Evolutionary conservation across 2,113 vertebrate species (phyloP).

Genomic region (Symphodus melops): DNA sequence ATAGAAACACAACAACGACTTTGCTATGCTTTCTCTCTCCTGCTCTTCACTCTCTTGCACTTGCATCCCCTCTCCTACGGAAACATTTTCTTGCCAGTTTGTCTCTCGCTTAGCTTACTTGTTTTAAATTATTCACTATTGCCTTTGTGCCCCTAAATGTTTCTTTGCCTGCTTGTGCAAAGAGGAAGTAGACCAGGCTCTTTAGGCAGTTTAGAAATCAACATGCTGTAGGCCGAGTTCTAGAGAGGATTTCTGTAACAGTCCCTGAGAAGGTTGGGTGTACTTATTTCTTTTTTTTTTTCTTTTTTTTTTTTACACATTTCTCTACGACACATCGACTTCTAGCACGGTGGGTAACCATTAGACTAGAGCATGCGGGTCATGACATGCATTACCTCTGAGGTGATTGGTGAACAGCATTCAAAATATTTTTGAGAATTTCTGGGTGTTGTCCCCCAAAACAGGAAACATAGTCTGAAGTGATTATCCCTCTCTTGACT

Average conservation of each 20-base stretch:
- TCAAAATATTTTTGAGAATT: conserved; percentile 60
- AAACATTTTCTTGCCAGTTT: conserved; percentile 64
- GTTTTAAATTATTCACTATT: conserved; percentile 74
- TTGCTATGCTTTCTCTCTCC: conserved; percentile 46
- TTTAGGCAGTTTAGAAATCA: conserved; percentile 64
- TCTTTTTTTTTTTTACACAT: conserved; percentile 54
- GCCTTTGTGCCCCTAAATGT: conserved; percentile 69
- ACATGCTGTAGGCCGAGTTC: conserved; percentile 73
- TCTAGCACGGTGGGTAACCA: conserved; percentile 77
- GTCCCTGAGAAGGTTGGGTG: conserved; percentile 82
- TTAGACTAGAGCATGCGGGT: conserved; percentile 80
- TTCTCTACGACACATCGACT: conserved; percentile 79
- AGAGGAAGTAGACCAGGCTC: conserved; percentile 73
- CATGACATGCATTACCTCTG: conserved; percentile 79
- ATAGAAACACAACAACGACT: conserved; percentile 56
- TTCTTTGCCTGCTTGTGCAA: conserved; percentile 76
- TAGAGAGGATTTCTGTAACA: conserved; percentile 71
- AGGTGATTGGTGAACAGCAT: conserved; percentile 74
- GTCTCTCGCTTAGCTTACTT: conserved; percentile 65
- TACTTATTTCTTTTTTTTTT: conserved; percentile 53
- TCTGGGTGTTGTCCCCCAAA: conserved; percentile 49
- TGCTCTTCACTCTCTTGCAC: conserved; percentile 26
- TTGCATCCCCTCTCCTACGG: conserved; percentile 27
- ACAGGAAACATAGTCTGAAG: conserved; percentile 44
- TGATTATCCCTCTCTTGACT: conserved; percentile 49